Percentiles rank a stretch among this genome's conserved stretches.
Evolutionary conservation across 2,113 vertebrate genomes (phyloP).

Genomic region (Anoura caudifer): DNA sequence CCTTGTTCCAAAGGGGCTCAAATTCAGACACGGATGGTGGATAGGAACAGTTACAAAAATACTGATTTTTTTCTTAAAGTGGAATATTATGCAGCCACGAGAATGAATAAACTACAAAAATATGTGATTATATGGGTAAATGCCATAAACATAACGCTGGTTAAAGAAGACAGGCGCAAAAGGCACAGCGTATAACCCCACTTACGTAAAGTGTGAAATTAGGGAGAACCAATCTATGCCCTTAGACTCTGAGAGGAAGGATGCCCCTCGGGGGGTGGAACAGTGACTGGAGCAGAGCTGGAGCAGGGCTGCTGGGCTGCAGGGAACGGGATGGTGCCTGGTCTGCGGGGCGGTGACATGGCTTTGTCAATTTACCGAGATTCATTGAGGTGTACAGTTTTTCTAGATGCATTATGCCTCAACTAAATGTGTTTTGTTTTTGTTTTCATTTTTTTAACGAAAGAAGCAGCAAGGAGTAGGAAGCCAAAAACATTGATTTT

Average conservation of each 20-base stretch:
- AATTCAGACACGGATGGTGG: too few relatives aligned
- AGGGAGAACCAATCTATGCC: not conserved
- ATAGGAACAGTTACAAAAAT: not conserved
- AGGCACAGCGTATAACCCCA: not conserved
- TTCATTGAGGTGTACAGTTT: not conserved
- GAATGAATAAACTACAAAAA: too few relatives aligned
- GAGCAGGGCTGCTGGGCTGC: not conserved
- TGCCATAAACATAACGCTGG: too few relatives aligned
- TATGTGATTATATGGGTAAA: too few relatives aligned
- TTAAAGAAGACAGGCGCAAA: not conserved
- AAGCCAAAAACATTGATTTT: not conserved
- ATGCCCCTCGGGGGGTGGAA: fast-evolving
- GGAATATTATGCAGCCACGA: too few relatives aligned
- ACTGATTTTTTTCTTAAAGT: not conserved
- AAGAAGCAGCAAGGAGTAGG: not conserved
- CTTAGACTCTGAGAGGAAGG: not conserved
- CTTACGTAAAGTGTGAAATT: not conserved
- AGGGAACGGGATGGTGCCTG: not conserved
- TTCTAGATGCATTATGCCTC: not conserved
- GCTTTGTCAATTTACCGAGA: not conserved
- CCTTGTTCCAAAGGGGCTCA: too few relatives aligned
- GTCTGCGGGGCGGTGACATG: not conserved
- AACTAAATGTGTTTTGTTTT: too few relatives aligned
- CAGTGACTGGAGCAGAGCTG: not conserved
- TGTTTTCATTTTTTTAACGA: not conserved